Evolutionary conservation across 2,888 invertebrate genomes (phyloP).

Genomic region (Theristus sp.): DNA sequence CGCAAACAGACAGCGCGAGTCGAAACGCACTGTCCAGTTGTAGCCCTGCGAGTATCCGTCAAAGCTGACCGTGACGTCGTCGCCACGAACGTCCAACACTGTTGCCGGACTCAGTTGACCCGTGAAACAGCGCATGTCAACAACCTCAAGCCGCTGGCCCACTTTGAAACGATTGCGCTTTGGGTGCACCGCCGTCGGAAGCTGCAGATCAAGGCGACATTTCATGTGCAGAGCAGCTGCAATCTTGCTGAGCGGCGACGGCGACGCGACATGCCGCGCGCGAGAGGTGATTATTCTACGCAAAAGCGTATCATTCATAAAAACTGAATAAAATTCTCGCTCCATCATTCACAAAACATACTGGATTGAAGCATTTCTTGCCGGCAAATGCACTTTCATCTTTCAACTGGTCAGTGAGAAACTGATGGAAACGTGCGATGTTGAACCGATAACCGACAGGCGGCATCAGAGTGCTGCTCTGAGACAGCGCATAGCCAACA

Average conservation of each 20-base stretch:
- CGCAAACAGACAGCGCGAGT: constrained; percentile 83
- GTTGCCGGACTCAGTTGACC: constrained; percentile 90
- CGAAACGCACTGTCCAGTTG: constrained; percentile 42
- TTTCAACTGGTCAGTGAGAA: not conserved
- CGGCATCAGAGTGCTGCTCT: not conserved
- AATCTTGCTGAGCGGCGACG: too few species aligned
- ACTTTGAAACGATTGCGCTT: constrained; percentile 61
- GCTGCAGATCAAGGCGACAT: too few species aligned
- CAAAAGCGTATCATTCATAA: not conserved
- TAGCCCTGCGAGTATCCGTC: constrained; percentile 5
- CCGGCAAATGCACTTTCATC: not conserved
- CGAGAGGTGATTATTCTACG: too few species aligned
- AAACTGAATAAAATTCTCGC: not conserved
- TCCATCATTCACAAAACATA: not conserved
- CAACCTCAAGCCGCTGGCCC: constrained; percentile 85
- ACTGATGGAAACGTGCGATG: not conserved
- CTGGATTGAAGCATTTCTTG: not conserved
- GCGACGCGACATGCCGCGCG: too few species aligned
- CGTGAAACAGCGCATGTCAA: constrained; percentile 78
- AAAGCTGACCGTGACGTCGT: constrained; percentile 8
- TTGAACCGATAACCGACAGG: constrained; percentile 2
- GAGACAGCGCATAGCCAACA: constrained; percentile 62
- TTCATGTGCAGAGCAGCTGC: too few species aligned
- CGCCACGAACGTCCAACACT: constrained; percentile 38
- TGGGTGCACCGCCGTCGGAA: constrained; percentile 57